A percentile compares a stretch with the other conserved stretches of the same genome.
phyloP scores from a whole-genome alignment of 2,113 vertebrate genomes.

The Procavia capensis region DNA sequence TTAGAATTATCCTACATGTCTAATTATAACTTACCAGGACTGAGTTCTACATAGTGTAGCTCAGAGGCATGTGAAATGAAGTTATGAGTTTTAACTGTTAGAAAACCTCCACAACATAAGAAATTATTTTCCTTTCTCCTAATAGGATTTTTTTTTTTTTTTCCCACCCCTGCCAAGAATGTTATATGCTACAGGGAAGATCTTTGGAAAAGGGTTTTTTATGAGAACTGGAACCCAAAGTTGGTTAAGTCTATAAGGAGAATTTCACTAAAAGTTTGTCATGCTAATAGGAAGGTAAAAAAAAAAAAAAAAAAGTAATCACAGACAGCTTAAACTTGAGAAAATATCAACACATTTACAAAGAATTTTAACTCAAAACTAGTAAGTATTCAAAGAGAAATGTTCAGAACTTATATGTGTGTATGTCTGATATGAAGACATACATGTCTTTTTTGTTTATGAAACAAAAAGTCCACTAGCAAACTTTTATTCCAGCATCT shows the following conservation, averaged over 20 bases:
- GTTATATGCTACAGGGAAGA: conserved; percentile 16
- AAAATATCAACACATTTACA: not conserved
- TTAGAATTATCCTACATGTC: conserved; percentile 86
- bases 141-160: not conserved
- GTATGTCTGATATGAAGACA: not conserved
- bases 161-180: not conserved
- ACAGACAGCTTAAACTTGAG: not conserved
- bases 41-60: conserved; percentile 75
- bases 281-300: not conserved
- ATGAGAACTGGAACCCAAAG: conserved; percentile 18
- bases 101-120: conserved; percentile 69
- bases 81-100: conserved; percentile 66
- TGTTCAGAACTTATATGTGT: not conserved
- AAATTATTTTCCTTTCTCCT: conserved; percentile 57
- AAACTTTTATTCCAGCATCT: conserved; percentile 66
- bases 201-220: conserved; percentile 44
- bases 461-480: conserved; percentile 43
- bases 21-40: conserved; percentile 86
- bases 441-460: not conserved
- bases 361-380: not conserved
- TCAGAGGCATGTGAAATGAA: conserved; percentile 82
- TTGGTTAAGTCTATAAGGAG: not conserved
- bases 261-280: conserved; percentile 57
- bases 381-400: not conserved
- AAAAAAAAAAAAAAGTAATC: not conserved